These are phyloP conservation scores for Metellina segmentata DNA, from an alignment of 2,888 invertebrate genomes.

Conservation along the genomic window DNA sequence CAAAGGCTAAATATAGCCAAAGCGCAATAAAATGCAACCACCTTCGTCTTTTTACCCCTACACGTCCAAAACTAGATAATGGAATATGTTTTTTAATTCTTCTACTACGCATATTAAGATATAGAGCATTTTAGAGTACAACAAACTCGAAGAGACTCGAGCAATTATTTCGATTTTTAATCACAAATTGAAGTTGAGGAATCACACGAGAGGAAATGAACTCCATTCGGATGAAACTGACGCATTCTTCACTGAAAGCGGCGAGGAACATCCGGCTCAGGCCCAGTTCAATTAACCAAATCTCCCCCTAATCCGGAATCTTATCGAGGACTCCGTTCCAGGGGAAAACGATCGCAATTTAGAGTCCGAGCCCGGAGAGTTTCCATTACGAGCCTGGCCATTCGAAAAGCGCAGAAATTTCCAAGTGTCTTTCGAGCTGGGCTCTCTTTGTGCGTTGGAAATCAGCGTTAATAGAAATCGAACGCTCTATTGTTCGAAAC, in stretches of 20 bases:
- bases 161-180: too few relatives aligned
- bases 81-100: too few relatives aligned
- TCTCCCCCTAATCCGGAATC: conserved; percentile 12
- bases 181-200: too few relatives aligned
- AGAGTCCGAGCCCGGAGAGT: background rate
- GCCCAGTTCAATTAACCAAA: conserved; percentile 23
- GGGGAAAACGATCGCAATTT: conserved; percentile 24
- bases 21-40: too few relatives aligned
- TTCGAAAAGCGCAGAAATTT: conserved; percentile 38
- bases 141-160: too few relatives aligned
- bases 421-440: background rate
- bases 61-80: too few relatives aligned
- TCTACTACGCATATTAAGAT: too few relatives aligned
- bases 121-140: too few relatives aligned
- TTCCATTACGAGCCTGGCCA: conserved; percentile 13
- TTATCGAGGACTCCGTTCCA: background rate
- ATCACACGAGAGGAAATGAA: background rate
- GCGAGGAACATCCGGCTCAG: background rate
- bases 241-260: background rate
- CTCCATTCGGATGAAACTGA: background rate
- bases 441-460: conserved; percentile 44
- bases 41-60: too few relatives aligned
- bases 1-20: too few relatives aligned
- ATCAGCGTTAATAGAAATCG: conserved; percentile 66
- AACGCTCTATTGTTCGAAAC: conserved; percentile 46